phyloP scores from a whole-genome alignment of 1,140 invertebrate genomes.

The Lepidostoma basale region DNA sequence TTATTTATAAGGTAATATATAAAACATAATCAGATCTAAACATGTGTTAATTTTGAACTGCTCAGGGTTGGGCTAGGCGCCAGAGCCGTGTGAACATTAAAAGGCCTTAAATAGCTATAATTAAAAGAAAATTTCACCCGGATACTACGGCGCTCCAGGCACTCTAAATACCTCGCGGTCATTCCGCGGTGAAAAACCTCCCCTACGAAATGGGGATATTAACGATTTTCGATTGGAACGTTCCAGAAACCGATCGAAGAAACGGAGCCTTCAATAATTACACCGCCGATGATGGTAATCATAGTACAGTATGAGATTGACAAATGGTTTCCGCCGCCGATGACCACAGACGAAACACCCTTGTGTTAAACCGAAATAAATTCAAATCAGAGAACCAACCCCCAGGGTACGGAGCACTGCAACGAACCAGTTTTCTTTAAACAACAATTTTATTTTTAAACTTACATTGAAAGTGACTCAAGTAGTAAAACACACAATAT shows the following conservation, averaged over 20 bases:
- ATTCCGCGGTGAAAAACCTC: not conserved
- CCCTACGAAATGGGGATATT: not conserved
- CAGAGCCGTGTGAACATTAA: not conserved
- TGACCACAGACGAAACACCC: slow-evolving; percentile 43
- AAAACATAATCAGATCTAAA: not conserved
- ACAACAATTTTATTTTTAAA: no score
- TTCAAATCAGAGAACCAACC: slow-evolving; percentile 42
- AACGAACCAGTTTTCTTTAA: no score
- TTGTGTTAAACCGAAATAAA: slow-evolving; percentile 45
- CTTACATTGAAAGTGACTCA: no score
- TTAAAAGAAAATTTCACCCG: slow-evolving; percentile 11
- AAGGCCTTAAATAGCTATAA: slow-evolving; percentile 6
- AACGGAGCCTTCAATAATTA: slow-evolving; percentile 41
- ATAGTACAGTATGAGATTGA: slow-evolving; percentile 41
- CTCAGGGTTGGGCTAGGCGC: not conserved
- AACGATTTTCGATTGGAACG: slow-evolving; percentile 1
- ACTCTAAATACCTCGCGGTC: not conserved
- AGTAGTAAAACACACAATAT: no score
- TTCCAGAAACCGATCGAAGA: slow-evolving; percentile 5
- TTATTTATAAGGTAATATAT: not conserved
- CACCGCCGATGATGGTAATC: slow-evolving; percentile 43
- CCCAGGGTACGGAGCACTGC: slow-evolving; percentile 13
- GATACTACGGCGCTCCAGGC: not conserved
- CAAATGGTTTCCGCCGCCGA: slow-evolving; percentile 46
- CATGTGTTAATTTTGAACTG: not conserved